Evolutionary conservation across 2,888 invertebrate species (phyloP).

Genomic region (Sclerodermus sp.): DNA sequence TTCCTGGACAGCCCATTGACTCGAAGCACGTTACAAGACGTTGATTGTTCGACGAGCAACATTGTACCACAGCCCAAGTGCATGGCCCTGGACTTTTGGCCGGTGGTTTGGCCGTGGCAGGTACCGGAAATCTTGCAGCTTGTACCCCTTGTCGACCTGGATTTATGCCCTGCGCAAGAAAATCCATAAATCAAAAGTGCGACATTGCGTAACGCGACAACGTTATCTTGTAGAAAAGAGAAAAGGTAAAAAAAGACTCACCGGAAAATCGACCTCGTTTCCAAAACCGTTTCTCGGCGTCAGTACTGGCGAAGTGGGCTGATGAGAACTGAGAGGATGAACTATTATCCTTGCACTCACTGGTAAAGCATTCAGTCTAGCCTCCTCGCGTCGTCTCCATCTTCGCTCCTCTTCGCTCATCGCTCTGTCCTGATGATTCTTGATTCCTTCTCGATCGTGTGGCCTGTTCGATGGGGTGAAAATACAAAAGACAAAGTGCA

Average conservation of each 20-base stretch:
- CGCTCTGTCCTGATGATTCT: too few species aligned
- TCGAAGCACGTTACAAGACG: constrained; percentile 67
- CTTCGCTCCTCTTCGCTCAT: too few species aligned
- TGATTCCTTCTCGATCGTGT: too few species aligned
- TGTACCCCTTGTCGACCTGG: constrained; percentile 34
- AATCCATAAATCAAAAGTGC: too few species aligned
- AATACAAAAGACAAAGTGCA: too few species aligned
- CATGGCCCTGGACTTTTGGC: constrained; percentile 64
- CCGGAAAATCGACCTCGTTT: constrained; percentile 37
- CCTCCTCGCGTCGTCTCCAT: constrained; percentile 29
- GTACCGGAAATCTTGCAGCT: constrained; percentile 42
- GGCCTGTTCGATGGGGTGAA: too few species aligned
- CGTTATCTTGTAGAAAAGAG: too few species aligned
- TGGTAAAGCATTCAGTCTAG: constrained; percentile 38
- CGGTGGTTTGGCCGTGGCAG: constrained; percentile 58
- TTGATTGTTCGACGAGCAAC: constrained; percentile 62
- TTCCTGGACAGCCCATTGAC: constrained; percentile 69
- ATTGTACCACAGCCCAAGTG: constrained; percentile 75
- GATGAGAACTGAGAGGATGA: constrained; percentile 13
- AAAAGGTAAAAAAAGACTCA: too few species aligned
- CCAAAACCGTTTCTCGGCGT: constrained; percentile 22
- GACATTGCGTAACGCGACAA: too few species aligned
- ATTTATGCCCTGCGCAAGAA: constrained; percentile 36
- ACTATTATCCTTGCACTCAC: constrained; percentile 45
- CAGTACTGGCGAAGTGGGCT: constrained; percentile 6